Evolutionary conservation across 2,113 vertebrate genomes (phyloP), one percentile per base, ranked within the genome.

Genomic region (Aegithalos caudatus): DNA sequence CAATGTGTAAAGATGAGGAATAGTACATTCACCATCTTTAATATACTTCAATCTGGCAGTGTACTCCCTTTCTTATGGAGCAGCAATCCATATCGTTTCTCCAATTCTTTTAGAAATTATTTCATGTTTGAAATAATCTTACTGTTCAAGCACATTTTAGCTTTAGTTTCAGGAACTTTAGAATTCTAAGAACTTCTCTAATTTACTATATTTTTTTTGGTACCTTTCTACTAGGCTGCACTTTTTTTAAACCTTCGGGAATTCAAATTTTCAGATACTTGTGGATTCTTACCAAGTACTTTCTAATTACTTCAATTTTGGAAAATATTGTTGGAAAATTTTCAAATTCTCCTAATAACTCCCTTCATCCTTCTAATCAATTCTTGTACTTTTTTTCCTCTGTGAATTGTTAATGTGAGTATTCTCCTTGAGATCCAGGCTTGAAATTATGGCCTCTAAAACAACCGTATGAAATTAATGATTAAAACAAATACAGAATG

Each of bases 1-100:
- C 98, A 98, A 89, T 90, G 96, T 92, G 79, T 92, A 92, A 98
- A 97, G 96, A 97, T 95, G 96, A 95, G 78, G n/a, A 91, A 94
- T 88, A 90, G 73, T 90, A 92, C 62, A 81, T 94, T 95, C 94
- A 95, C 88, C 60, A 83, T 62, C 88, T 92, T 93, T 86, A 95
- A 94, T 92, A 88, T 62, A 73, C 82, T 95, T 85, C 66, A 77
- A 62, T 90, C 42, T 66, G 31, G 16, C 69, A 53, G 29, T 13
- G 51, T 70, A 47, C 19, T 91, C 71, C 33, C 42, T 86, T 65
- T 73, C 54, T 88, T 38, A 29, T 25, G 73, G 21, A 78, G 27
- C 27, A 62, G 33, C 29, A 71, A 86, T 73, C 33, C 1, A 2
- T 80, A 14, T 2, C 58, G 20, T 76, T 80, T 66, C 27, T 83